Conservation (phyloP, 2,113 vertebrate species). For the Oreochromis spilurus region DNA sequence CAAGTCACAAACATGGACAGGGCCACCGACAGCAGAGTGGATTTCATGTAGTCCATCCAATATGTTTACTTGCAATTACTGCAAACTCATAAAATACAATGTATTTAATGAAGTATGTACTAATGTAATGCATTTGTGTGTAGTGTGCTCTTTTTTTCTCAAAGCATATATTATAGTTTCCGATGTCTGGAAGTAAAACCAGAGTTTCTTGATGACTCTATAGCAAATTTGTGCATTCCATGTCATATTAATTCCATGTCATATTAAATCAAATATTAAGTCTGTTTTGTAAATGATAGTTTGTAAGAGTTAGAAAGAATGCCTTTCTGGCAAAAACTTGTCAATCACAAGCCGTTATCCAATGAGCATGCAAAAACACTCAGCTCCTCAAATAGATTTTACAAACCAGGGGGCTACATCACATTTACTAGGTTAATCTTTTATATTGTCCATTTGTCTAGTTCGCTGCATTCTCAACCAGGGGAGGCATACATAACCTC, state of each 20-base stretch:
- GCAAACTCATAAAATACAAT: neutral
- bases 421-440: fast-evolving
- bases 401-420: neutral
- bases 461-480: neutral
- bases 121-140: neutral
- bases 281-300: neutral
- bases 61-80: neutral
- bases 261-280: neutral
- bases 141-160: neutral
- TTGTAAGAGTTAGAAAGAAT: neutral
- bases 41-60: neutral
- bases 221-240: neutral
- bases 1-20: neutral
- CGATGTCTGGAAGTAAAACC: neutral
- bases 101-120: neutral
- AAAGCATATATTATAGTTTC: neutral
- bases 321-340: neutral
- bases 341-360: neutral
- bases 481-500: neutral
- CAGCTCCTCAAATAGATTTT: neutral
- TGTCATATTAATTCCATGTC: neutral
- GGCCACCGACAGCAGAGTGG: neutral
- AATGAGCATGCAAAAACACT: neutral
- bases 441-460: neutral
- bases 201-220: neutral